Conservation (phyloP, 1,140 invertebrate species). For the Hycleus phaleratus region DNA sequence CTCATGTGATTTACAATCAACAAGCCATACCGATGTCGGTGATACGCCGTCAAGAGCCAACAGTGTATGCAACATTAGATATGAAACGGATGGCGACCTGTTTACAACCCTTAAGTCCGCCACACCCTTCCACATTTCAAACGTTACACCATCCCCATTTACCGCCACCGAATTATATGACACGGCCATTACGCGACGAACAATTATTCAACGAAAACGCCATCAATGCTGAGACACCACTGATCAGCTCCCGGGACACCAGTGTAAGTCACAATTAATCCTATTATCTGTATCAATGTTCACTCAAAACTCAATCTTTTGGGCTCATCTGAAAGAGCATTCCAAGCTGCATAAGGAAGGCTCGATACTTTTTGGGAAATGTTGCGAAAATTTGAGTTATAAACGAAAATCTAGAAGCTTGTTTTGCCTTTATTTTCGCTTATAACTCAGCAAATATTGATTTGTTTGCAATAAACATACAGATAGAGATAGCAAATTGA, state of each 20-base stretch:
- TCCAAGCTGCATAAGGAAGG: too few relatives aligned
- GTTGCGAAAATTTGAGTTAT: too few relatives aligned
- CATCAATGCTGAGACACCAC: slow-evolving; percentile 35
- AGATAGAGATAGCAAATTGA: too few relatives aligned
- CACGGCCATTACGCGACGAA: slow-evolving; percentile 33
- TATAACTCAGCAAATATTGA: too few relatives aligned
- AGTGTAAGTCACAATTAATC: slow-evolving; percentile 28
- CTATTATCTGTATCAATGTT: too few relatives aligned
- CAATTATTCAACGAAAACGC: slow-evolving; percentile 31
- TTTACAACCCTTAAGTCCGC: slow-evolving; percentile 31
- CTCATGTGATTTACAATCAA: slow-evolving; percentile 39
- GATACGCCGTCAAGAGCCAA: slow-evolving; percentile 39
- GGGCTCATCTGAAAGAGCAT: too few relatives aligned
- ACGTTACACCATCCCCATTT: slow-evolving; percentile 37
- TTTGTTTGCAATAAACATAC: too few relatives aligned
- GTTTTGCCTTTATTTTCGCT: too few relatives aligned
- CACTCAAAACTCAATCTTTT: too few relatives aligned
- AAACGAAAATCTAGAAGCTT: too few relatives aligned
- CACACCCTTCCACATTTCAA: slow-evolving; percentile 35
- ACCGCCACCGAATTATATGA: slow-evolving; percentile 30
- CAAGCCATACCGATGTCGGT: slow-evolving; percentile 38
- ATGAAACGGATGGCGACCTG: slow-evolving; percentile 34
- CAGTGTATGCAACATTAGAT: slow-evolving; percentile 47
- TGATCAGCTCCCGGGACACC: slow-evolving; percentile 32
- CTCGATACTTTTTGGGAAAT: too few relatives aligned